Base-by-base conservation (phyloP, 2,888 invertebrate species). In the Rhaphigaster nebulosa region DNA sequence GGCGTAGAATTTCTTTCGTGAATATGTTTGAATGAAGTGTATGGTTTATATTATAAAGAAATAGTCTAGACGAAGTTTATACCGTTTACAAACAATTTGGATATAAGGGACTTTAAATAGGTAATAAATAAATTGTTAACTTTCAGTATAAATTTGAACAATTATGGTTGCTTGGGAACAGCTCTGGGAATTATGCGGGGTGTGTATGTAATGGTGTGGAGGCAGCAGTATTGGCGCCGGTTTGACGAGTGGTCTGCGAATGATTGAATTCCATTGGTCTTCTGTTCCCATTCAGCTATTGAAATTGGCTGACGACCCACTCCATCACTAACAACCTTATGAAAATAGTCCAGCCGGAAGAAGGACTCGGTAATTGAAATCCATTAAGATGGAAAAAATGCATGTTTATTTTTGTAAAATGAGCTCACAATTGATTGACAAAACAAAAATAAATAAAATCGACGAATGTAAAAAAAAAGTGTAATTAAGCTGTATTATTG, bases 241-340 rank as follows among this genome's bases (percentile, higher is more conserved):
- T 26, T 38, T 76, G 70, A 76, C 70, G 70, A 76, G 70, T 76
- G 38, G 70, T 38, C 70, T 76, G 70, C 70, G 34, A 38, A 76
- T 76, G 70, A 76, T 76, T 76, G 70, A 76, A 76, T 76, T 76
- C 38, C 70, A 76, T 38, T 76, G 70, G 70, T 76, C 70, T 76
- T 76, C 70, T 20, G 70, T 76, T 38, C 70, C 70, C 70, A 76
- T 76, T 76, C 70, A 76, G 70, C 70, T 76, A 76, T 76, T 76
- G 34, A 76, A 76, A 76, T 76, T 76, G 70, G 38, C 38, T 76
- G 70, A 76, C 70, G 34, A 76, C 70, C 70, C 70, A 76, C 70
- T 76, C 70, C 70, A 38, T 76, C 70, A 76, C 23, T 38, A 76
- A 76, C 70, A 76, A 76, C 70, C 70, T 76, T 76, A 76, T 76